phyloP scores from a whole-genome alignment of 2,888 invertebrate genomes.

The Silvanus unidentatus region DNA sequence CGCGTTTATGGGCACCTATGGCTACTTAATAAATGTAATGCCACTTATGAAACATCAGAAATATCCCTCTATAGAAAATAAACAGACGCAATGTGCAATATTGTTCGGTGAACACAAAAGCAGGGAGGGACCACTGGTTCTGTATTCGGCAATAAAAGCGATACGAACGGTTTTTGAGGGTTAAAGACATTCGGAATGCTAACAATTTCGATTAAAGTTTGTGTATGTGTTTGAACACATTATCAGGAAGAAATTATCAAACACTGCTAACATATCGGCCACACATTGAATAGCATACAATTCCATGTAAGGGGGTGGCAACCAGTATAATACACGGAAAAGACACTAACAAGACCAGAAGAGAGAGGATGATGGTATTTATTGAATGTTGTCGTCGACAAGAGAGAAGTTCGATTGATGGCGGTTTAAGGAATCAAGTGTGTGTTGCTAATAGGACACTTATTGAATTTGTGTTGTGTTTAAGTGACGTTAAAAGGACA shows the following conservation, averaged over 20 bases:
- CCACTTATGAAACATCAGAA: no score
- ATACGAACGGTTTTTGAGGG: slow-evolving; percentile 35
- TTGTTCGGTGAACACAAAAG: no score
- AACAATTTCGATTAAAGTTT: slow-evolving; percentile 43
- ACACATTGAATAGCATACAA: slow-evolving; percentile 7
- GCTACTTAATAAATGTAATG: no score
- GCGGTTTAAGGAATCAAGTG: slow-evolving; percentile 30
- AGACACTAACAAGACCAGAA: slow-evolving; percentile 23
- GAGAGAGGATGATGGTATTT: no score
- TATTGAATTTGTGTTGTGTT: slow-evolving; percentile 35
- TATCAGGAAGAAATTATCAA: slow-evolving; percentile 29
- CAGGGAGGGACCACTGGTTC: no score
- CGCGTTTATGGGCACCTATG: no score
- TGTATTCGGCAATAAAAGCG: slow-evolving; percentile 37
- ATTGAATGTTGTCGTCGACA: slow-evolving; percentile 19
- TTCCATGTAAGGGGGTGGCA: slow-evolving; percentile 26
- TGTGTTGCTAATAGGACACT: slow-evolving; percentile 37
- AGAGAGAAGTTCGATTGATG: slow-evolving; percentile 32
- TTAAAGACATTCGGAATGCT: slow-evolving; percentile 38
- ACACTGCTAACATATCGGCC: slow-evolving; percentile 9
- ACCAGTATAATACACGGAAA: slow-evolving; percentile 12
- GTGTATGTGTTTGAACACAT: slow-evolving; percentile 37
- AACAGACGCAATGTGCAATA: no score
- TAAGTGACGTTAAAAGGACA: not conserved
- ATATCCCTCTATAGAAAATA: no score